A percentile compares a stretch with the other conserved stretches of the same genome.
Conservation (phyloP, 2,888 invertebrate species). For the Tipula lateralis region DNA sequence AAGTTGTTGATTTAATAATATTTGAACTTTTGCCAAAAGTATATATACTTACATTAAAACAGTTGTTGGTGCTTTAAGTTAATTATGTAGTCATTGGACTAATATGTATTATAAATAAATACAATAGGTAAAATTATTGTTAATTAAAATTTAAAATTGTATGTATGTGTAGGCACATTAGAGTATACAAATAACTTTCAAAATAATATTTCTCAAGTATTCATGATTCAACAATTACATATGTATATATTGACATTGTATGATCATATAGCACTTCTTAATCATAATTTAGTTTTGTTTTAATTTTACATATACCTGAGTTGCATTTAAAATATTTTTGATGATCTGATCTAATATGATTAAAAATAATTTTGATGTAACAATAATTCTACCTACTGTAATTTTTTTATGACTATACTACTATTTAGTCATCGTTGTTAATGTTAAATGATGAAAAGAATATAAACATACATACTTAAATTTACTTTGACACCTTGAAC, state of each 20-base stretch:
- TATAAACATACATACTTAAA: not conserved
- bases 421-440: not conserved
- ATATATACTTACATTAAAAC: not conserved
- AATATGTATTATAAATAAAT: not conserved
- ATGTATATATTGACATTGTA: too few species aligned
- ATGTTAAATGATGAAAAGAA: not conserved
- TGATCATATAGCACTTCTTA: not conserved
- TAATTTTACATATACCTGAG: not conserved
- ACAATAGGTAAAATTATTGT: not conserved
- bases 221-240: too few species aligned
- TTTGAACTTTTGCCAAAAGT: not conserved
- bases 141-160: not conserved
- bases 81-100: not conserved
- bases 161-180: too few species aligned
- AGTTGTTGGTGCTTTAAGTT: not conserved
- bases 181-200: too few species aligned
- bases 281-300: not conserved
- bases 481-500: not conserved
- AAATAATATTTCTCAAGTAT: too few species aligned
- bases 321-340: not conserved
- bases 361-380: constrained; percentile 1
- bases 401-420: not conserved
- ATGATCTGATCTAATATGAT: not conserved
- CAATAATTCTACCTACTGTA: constrained; percentile 13
- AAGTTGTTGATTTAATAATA: not conserved